These are phyloP conservation scores for Leuciscus idus DNA, from an alignment of 2,113 vertebrate species.

Conservation along the genomic window DNA sequence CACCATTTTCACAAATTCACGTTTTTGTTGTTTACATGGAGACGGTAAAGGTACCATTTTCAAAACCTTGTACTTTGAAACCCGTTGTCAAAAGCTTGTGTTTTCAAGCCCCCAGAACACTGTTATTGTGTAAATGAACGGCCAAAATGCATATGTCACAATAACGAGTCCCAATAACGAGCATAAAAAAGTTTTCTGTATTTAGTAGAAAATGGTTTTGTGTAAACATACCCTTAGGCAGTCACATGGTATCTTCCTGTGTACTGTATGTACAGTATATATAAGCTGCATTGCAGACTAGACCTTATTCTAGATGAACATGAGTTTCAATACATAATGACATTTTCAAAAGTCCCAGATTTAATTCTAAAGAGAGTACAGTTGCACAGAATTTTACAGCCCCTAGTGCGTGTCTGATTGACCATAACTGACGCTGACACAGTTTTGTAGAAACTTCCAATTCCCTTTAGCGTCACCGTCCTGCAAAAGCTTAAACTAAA, in stretches of 20 bases:
- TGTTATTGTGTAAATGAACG: too few species aligned
- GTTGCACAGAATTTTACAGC: neutral
- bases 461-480: conserved; percentile 26
- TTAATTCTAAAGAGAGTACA: neutral
- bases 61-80: too few species aligned
- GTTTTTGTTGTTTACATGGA: too few species aligned
- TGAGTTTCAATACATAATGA: neutral
- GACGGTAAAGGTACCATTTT: too few species aligned
- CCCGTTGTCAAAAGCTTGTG: too few species aligned
- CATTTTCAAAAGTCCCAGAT: conserved; percentile 11
- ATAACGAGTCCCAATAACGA: too few species aligned
- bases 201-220: too few species aligned
- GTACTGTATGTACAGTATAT: neutral
- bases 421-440: conserved; percentile 29
- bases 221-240: neutral
- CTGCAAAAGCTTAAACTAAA: conserved; percentile 31
- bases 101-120: too few species aligned
- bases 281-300: neutral
- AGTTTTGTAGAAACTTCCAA: conserved; percentile 33
- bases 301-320: neutral
- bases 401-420: conserved; percentile 25
- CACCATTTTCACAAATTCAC: too few species aligned
- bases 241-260: neutral
- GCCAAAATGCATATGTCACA: too few species aligned
- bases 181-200: too few species aligned